These are phyloP conservation scores for Caenorhabditis imperialis DNA, from an alignment of 2,888 invertebrate species.

Conservation along the genomic window DNA sequence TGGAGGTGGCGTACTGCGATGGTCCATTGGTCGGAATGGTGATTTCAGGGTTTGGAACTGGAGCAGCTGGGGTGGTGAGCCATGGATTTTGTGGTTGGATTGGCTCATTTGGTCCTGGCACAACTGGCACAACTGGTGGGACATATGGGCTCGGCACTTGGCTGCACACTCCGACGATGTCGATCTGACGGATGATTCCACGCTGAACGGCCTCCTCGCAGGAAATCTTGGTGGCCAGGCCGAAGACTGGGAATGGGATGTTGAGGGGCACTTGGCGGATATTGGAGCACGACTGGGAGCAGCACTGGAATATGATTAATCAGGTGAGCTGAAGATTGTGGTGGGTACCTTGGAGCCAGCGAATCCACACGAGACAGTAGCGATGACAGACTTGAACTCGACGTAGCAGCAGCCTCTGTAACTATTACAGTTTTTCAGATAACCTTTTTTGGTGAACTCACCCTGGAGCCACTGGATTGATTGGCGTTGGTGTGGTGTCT, in stretches of 20 bases:
- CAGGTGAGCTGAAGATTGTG: background rate
- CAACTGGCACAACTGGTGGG: background rate
- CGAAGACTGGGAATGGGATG: constrained; percentile 2
- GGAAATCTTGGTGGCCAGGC: background rate
- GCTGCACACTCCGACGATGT: constrained; percentile 10
- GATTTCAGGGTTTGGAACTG: background rate
- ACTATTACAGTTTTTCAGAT: background rate
- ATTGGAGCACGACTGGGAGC: constrained; percentile 19
- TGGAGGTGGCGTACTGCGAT: background rate
- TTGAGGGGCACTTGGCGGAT: constrained; percentile 10
- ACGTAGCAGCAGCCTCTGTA: constrained; percentile 40
- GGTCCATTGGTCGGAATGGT: background rate
- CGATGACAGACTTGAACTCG: constrained; percentile 21
- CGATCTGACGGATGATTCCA: constrained; percentile 7
- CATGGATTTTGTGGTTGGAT: background rate
- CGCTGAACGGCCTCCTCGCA: constrained; percentile 12
- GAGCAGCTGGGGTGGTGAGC: background rate
- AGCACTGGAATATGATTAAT: constrained; percentile 23
- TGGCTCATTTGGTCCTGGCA: background rate
- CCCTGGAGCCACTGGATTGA: background rate
- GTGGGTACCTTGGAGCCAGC: background rate
- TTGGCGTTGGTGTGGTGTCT: background rate
- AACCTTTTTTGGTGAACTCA: background rate
- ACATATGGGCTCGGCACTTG: background rate
- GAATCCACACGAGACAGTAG: constrained; percentile 33